phyloP scores from a whole-genome alignment of 2,113 vertebrate species.

The Miniopterus natalensis region DNA sequence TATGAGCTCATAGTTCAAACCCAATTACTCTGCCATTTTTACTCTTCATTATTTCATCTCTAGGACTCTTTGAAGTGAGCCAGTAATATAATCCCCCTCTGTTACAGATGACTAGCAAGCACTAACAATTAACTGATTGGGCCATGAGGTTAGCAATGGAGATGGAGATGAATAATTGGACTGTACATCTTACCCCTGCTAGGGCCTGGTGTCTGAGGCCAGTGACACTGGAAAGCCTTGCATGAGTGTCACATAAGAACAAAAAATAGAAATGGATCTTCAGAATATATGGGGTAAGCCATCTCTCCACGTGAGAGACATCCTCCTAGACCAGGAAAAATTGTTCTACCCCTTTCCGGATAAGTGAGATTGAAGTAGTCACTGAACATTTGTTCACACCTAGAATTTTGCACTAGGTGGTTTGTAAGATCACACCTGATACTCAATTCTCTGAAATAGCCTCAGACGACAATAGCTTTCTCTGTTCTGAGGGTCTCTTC shows the following conservation, averaged over 20 bases:
- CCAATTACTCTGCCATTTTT: background rate
- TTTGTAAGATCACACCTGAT: background rate
- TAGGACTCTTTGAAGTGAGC: background rate
- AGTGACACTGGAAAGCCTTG: background rate
- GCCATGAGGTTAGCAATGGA: background rate
- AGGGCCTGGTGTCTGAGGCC: background rate
- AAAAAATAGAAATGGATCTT: background rate
- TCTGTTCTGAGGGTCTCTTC: background rate
- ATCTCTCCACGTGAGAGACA: background rate
- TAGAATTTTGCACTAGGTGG: background rate
- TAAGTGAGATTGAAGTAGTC: background rate
- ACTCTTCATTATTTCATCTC: constrained; percentile 22
- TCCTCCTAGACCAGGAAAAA: background rate
- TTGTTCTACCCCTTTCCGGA: background rate
- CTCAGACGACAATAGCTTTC: background rate
- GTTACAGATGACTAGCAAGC: constrained; percentile 51
- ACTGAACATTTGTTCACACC: background rate
- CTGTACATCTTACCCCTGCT: background rate
- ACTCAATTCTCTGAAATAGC: background rate
- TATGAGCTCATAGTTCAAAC: constrained; percentile 41
- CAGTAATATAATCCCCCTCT: background rate
- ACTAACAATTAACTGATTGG: background rate
- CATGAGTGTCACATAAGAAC: background rate
- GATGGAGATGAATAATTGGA: background rate
- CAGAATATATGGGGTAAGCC: background rate